A percentile compares a stretch with the other conserved stretches of the same genome.
phyloP scores from a whole-genome alignment of 2,888 invertebrate species.

The Drosophila helvetica region DNA sequence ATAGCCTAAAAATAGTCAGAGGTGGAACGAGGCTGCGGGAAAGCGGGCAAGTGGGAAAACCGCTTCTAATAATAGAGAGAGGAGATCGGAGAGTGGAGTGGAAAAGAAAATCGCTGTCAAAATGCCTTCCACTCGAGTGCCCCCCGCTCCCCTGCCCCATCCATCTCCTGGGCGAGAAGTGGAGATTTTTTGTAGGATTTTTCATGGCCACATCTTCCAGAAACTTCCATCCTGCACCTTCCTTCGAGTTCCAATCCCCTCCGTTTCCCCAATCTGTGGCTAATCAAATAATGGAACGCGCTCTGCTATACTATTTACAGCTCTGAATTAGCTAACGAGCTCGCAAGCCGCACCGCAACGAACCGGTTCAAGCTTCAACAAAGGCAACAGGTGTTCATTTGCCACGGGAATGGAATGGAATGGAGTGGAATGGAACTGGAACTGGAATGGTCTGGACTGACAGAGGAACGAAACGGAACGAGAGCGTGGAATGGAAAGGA shows the following conservation, averaged over 20 bases:
- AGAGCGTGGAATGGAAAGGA: background rate
- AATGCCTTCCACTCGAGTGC: background rate
- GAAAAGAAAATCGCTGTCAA: constrained; percentile 4
- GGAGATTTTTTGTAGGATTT: too few relatives aligned
- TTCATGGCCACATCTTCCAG: too few relatives aligned
- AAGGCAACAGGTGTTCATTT: constrained; percentile 64
- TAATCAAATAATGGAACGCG: constrained; percentile 77
- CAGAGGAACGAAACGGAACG: constrained; percentile 26
- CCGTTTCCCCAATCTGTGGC: constrained; percentile 28
- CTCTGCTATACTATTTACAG: constrained; percentile 77
- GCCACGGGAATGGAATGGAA: constrained; percentile 4
- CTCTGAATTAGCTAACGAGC: constrained; percentile 80
- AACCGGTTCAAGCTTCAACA: constrained; percentile 50
- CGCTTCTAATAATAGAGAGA: constrained; percentile 31
- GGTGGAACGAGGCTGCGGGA: background rate
- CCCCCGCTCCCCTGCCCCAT: background rate
- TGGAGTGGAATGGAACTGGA: background rate
- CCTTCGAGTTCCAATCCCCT: too few relatives aligned
- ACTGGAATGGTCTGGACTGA: constrained; percentile 6
- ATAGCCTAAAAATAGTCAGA: constrained; percentile 20
- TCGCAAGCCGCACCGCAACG: constrained; percentile 27
- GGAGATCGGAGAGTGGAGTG: too few relatives aligned
- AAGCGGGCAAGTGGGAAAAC: constrained; percentile 15
- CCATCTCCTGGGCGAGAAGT: background rate
- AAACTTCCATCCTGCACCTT: too few relatives aligned